Conservation (phyloP, 2,113 vertebrate genomes). For the Periophthalmus modestus region DNA sequence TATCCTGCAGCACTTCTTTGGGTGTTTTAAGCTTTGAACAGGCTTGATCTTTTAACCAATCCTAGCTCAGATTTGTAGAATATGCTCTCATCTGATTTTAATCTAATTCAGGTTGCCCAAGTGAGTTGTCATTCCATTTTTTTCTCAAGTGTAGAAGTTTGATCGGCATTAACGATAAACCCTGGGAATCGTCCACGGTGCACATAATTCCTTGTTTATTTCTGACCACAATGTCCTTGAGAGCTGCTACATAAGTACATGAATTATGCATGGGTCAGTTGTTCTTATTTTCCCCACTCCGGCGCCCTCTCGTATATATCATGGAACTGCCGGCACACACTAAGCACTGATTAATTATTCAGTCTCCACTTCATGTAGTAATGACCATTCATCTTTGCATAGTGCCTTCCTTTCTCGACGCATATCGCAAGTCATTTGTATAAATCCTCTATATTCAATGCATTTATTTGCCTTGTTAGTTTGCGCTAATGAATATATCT, state of each 20-base stretch:
- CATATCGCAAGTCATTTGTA: slow-evolving; percentile 23
- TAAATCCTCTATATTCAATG: slow-evolving; percentile 3
- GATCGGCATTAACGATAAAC: not conserved
- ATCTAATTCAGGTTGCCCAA: no score
- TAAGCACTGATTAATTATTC: slow-evolving; percentile 26
- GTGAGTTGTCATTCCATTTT: no score
- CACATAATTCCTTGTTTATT: slow-evolving; percentile 3
- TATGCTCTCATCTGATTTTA: no score
- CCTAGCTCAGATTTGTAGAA: no score
- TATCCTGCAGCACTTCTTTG: not conserved
- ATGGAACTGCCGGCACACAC: slow-evolving; percentile 8
- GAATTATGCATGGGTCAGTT: slow-evolving; percentile 38
- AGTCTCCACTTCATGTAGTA: slow-evolving; percentile 17
- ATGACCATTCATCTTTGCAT: slow-evolving; percentile 29
- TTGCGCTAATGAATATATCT: slow-evolving; percentile 23
- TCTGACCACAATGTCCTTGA: slow-evolving; percentile 13
- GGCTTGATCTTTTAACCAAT: not conserved
- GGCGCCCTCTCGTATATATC: slow-evolving; percentile 15
- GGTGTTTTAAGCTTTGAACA: no score
- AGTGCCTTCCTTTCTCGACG: slow-evolving; percentile 9
- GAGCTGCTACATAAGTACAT: slow-evolving; percentile 10
- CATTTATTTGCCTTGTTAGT: slow-evolving; percentile 31
- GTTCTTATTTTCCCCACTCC: slow-evolving; percentile 20
- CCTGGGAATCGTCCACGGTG: not conserved
- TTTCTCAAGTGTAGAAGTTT: not conserved